Percentiles rank a stretch among this genome's conserved stretches.
These are phyloP conservation scores for Julus scandinavius DNA, from an alignment of 2,888 invertebrate genomes.

Conservation along the genomic window DNA sequence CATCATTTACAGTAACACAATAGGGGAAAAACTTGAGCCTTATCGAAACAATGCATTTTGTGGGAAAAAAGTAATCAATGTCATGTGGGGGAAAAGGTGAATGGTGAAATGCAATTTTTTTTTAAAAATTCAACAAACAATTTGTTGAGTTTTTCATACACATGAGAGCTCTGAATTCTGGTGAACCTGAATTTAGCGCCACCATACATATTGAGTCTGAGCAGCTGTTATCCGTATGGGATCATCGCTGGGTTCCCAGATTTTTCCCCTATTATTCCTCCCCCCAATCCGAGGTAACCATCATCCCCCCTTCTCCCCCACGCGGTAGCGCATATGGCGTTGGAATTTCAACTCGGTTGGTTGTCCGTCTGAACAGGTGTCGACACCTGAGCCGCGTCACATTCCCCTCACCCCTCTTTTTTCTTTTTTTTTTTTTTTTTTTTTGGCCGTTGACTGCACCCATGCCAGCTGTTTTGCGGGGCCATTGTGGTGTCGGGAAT, in stretches of 20 bases:
- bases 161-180: neutral
- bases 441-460: conserved; percentile 3
- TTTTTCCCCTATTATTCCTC: neutral
- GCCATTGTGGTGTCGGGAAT: neutral
- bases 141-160: too few relatives aligned
- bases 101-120: neutral
- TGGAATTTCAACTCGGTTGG: conserved; percentile 17
- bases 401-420: neutral
- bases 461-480: neutral
- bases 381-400: conserved; percentile 12
- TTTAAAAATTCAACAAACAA: too few relatives aligned
- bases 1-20: neutral
- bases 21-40: too few relatives aligned
- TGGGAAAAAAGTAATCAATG: too few relatives aligned
- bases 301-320: neutral
- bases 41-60: too few relatives aligned
- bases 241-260: neutral
- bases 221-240: neutral
- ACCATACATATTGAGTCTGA: neutral
- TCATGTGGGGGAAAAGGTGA: too few relatives aligned
- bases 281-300: neutral
- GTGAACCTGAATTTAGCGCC: neutral
- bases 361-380: conserved; percentile 8
- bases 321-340: conserved; percentile 28
- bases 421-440: neutral